Conservation (phyloP, 2,113 vertebrate genomes). For the Astur gentilis region DNA sequence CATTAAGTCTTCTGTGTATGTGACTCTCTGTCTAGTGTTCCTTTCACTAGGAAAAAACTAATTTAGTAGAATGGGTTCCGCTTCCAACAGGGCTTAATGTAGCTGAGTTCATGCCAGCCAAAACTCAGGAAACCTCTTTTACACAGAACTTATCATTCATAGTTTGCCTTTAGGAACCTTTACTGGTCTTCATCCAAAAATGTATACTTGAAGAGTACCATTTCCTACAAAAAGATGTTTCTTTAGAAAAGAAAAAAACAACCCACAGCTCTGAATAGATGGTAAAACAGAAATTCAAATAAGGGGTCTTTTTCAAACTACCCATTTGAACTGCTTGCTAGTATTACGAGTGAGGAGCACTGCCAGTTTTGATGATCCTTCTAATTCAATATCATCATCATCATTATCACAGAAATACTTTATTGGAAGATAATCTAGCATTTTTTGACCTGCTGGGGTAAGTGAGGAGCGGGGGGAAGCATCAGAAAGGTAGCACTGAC, state of each 20-base stretch:
- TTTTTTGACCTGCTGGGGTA: background rate
- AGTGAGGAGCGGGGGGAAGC: rapidly evolving
- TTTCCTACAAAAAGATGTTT: background rate
- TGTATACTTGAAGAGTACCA: background rate
- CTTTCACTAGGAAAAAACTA: background rate
- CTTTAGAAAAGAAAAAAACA: background rate
- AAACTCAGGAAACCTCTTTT: background rate
- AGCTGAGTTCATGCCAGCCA: background rate
- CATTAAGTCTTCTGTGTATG: background rate
- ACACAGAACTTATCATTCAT: background rate
- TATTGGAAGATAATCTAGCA: background rate
- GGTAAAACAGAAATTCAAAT: background rate
- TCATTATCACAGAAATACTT: background rate
- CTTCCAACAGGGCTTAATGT: background rate
- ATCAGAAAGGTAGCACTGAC: background rate
- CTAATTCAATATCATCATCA: background rate
- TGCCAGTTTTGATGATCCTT: background rate
- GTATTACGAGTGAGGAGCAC: rapidly evolving
- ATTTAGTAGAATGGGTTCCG: background rate
- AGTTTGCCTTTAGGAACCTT: background rate
- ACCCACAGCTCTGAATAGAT: background rate
- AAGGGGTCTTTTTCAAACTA: background rate
- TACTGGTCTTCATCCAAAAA: background rate
- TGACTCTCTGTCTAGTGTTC: background rate
- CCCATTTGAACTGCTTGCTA: background rate